phyloP scores from a whole-genome alignment of 2,888 invertebrate genomes.

The Calameuta idolon region DNA sequence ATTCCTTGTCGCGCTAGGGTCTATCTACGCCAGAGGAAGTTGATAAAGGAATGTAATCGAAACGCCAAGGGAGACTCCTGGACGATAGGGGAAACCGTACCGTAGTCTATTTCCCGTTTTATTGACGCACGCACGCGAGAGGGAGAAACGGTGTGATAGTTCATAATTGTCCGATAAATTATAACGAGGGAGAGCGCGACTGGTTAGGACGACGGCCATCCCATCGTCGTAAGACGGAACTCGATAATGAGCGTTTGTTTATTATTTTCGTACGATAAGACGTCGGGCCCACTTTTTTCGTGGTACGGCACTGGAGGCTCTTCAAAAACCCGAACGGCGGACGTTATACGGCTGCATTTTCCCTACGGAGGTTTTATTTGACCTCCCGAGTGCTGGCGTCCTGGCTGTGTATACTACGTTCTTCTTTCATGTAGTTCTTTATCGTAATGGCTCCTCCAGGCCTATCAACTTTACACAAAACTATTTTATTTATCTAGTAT shows the following conservation, averaged over 20 bases:
- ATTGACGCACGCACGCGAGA: neutral
- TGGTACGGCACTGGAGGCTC: slow-evolving; percentile 3
- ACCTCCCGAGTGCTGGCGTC: neutral
- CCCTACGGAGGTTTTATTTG: slow-evolving; percentile 3
- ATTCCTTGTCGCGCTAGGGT: slow-evolving; percentile 7
- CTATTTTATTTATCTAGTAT: slow-evolving; percentile 11
- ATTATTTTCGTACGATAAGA: slow-evolving; percentile 24
- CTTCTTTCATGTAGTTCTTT: slow-evolving; percentile 8
- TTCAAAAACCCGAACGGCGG: neutral
- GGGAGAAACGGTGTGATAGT: neutral
- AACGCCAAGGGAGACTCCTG: neutral
- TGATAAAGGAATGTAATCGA: slow-evolving; percentile 12
- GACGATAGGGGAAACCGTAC: neutral
- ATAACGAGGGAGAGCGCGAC: neutral
- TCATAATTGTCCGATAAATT: neutral
- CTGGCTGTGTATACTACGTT: neutral
- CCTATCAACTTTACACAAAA: slow-evolving; percentile 20
- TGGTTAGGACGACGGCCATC: neutral
- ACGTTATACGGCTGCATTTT: slow-evolving; percentile 3
- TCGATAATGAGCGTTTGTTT: slow-evolving; percentile 13
- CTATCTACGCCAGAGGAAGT: slow-evolving; percentile 8
- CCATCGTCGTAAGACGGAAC: neutral
- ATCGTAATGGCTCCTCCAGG: neutral
- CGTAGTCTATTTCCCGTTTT: neutral
- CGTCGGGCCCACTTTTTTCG: slow-evolving; percentile 6